A percentile compares a stretch with the other conserved stretches of the same genome.
Evolutionary conservation across 2,797 vertebrate genomes (phyloP).

Genomic region (Pitangus sulphuratus): DNA sequence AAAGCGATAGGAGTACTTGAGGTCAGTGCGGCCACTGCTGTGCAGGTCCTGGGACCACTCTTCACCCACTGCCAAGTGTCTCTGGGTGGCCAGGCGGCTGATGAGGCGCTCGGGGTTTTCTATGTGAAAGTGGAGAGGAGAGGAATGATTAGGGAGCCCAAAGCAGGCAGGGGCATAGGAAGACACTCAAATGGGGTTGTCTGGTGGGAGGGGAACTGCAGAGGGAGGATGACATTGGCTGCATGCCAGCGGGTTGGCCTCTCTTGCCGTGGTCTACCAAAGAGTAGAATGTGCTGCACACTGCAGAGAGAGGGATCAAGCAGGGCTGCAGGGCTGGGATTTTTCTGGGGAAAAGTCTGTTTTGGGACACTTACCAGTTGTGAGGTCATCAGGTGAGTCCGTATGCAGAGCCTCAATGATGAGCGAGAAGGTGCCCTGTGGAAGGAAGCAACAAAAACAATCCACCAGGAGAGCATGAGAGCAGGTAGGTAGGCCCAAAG

Average conservation of each 20-base stretch:
- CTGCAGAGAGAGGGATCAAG: neutral
- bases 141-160: neutral
- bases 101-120: constrained; percentile 93
- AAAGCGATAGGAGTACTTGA: constrained; percentile 96
- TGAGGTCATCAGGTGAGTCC: constrained; percentile 91
- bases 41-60: constrained; percentile 96
- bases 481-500: neutral
- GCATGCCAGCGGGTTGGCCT: neutral
- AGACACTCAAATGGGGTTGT: neutral
- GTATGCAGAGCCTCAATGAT: constrained; percentile 97
- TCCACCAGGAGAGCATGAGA: neutral
- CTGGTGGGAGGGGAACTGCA: neutral
- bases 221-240: neutral
- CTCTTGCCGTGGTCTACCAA: neutral
- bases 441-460: neutral
- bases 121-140: constrained; percentile 49
- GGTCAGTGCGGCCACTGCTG: constrained; percentile 86
- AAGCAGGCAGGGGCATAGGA: neutral
- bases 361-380: constrained; percentile 83
- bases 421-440: constrained; percentile 96
- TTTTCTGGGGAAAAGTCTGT: neutral
- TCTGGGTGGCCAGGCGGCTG: constrained; percentile 92
- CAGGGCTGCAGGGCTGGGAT: neutral
- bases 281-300: neutral
- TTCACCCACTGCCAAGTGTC: constrained; percentile 92